Evolutionary conservation across 2,113 vertebrate genomes (phyloP), one percentile per base, ranked within the genome.

Genomic region (Telmatochromis sp.): DNA sequence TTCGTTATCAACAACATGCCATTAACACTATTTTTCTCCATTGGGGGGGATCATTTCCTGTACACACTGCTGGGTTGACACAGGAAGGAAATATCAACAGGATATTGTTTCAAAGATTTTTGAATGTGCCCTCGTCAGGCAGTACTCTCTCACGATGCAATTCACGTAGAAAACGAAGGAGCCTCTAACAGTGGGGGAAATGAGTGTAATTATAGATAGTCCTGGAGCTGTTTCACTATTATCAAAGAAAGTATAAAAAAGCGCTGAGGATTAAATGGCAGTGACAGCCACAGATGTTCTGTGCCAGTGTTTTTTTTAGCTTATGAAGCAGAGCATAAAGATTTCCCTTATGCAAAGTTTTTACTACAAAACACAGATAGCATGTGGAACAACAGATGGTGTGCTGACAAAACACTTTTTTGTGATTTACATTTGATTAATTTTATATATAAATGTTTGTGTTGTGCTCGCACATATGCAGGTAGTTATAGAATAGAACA

Each of bases 311-410:
- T 68, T 68, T 21, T 21, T 68, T 21, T 4, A 71, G 33, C n/a
- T 40, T 21, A 71, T 14, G 19, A 40, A 40, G 63, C 0, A 0
- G 35, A 71, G 35, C 3, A 0, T 40, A n/a, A 68, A n/a, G 35
- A 68, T 40, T 68, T 40, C n/a, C 35, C 12, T 68, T 6, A 40
- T 40, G 11, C 9, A 65, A 65, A 35, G 31, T 40, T 40, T 37
- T 21, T 23, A 40, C 63, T 21, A 73, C 65, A 73, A 26, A 45
- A 73, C n/a, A 26, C 37, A 0, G 8, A 45, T 9, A 23, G 6
- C 12, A 15, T 9, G 35, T 3, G 13, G 35, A 23, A 15, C 12
- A 40, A 6, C 23, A 68, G 65, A 23, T 23, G 19, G 35, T 71
- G 63, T 71, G 63, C n/a, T 23, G 63, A 68, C 35, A 40, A 68